phyloP scores from a whole-genome alignment of 2,888 invertebrate species.

The Polydesmus complanatus region DNA sequence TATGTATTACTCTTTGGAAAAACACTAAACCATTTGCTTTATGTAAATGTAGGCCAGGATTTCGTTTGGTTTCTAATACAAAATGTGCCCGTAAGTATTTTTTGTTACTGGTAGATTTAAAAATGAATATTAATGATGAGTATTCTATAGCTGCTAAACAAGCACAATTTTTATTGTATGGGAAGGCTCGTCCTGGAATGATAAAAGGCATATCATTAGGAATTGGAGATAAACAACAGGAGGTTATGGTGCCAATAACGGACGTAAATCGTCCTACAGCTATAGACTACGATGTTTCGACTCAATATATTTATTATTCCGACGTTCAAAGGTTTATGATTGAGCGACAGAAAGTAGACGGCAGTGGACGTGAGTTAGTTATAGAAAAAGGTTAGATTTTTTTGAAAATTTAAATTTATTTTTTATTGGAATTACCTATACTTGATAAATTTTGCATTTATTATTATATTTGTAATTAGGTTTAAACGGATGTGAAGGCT shows the following conservation, averaged over 20 bases:
- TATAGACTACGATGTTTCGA: conserved; percentile 51
- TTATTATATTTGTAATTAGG: conserved; percentile 19
- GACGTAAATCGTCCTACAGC: conserved; percentile 49
- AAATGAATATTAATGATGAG: background rate
- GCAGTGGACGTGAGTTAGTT: conserved; percentile 43
- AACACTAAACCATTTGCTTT: conserved; percentile 40
- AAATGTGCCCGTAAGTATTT: conserved; percentile 46
- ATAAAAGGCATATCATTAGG: conserved; percentile 48
- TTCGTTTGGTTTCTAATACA: conserved; percentile 42
- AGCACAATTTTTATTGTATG: conserved; percentile 50
- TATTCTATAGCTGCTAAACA: conserved; percentile 39
- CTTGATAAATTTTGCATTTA: background rate
- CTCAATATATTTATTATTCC: conserved; percentile 49
- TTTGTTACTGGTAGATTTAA: background rate
- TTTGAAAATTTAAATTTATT: background rate
- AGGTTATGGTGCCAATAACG: conserved; percentile 55
- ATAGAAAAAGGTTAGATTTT: conserved; percentile 37
- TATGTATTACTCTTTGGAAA: conserved; percentile 55
- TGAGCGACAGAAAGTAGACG: conserved; percentile 49
- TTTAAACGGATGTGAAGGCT: conserved; percentile 51
- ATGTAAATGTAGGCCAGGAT: conserved; percentile 61
- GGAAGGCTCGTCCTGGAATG: conserved; percentile 51
- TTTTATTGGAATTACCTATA: background rate
- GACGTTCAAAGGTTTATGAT: conserved; percentile 45
- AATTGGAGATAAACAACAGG: conserved; percentile 27